Base-by-base conservation (phyloP, 2,113 vertebrate species). In the Oenanthe oenanthe region DNA sequence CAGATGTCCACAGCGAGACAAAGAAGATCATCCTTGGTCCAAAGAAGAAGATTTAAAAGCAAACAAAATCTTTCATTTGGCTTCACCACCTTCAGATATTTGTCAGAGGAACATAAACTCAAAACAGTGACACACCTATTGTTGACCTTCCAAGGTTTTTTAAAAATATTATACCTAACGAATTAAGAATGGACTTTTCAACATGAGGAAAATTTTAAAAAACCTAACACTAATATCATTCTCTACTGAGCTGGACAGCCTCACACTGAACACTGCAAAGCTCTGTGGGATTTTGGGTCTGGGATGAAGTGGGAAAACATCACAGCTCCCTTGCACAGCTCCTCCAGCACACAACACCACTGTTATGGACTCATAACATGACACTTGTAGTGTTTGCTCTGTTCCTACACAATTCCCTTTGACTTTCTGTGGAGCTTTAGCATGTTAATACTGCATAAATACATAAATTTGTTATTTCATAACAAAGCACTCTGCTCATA, bases 131-230 rank as follows among this genome's bases (percentile, higher is more conserved):
- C 50, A 50, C 21, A 1, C 72, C 76, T 61, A n/a, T 68, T 86
- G 36, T 71, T 91, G 61, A 58, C 56, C 8, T 61, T 36, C 7
- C 31, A 45, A 54, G 36, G 4, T 2, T 26, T 87, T 43, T 36
- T 6, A 2, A 0, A 0, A 48, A 48, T 76, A 80, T 74, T 50
- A 25, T 60, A 16, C 12, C 36, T 24, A 76, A 40, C 48, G 12
- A 65, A 95, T 80, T 67, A 88, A 86, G 17, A 94, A 95, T 34
- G 24, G 28, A 48, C 25, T 7, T 89, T 92, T 93, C 85, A 36
- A 88, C 25, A 10, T 12, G 8, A n/a, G 24, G 10, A 26, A 74
- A 50, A 13, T 28, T 68, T 25, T 17, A 3, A 21, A 47, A 92
- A 45, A 4, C 0, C 14, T 31, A 31, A 38, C 75, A 42, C 17